Percentiles rank a stretch among this genome's conserved stretches.
phyloP scores from a whole-genome alignment of 2,797 vertebrate species.

The Eptatretus atami region DNA sequence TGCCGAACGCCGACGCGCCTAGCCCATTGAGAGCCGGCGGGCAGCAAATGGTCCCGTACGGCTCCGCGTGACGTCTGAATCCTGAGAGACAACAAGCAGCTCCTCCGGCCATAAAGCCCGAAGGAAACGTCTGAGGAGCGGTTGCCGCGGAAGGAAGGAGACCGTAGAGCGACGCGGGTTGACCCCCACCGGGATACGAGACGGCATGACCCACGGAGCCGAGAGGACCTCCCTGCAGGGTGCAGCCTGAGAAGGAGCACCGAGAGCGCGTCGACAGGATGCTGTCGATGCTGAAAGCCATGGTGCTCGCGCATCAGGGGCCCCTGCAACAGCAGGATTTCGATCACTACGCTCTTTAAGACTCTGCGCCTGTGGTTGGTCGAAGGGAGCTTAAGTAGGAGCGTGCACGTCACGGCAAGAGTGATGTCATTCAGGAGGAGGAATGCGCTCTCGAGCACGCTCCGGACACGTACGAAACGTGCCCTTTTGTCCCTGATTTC shows the following conservation, averaged over 20 bases:
- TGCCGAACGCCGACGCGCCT: not conserved
- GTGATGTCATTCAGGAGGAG: too few relatives aligned
- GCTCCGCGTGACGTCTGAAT: constrained; percentile 1
- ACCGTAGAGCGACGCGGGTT: not conserved
- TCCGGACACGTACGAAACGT: too few relatives aligned
- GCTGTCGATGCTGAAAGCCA: constrained; percentile 5
- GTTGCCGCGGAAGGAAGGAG: not conserved
- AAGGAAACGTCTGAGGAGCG: not conserved
- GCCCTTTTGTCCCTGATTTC: too few relatives aligned
- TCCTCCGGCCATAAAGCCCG: not conserved
- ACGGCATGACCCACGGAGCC: constrained; percentile 1
- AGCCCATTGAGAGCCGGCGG: not conserved
- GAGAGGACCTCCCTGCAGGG: not conserved
- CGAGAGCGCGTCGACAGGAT: constrained; percentile 2
- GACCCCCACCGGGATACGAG: not conserved
- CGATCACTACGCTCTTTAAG: too few relatives aligned
- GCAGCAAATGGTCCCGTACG: not conserved
- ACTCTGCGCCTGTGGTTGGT: too few relatives aligned
- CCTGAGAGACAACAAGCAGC: not conserved
- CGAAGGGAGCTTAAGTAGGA: too few relatives aligned
- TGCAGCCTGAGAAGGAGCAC: not conserved
- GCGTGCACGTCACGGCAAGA: too few relatives aligned
- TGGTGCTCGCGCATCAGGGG: not conserved
- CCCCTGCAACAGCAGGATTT: too few relatives aligned
- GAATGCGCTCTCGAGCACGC: too few relatives aligned